Evolutionary conservation across 2,888 invertebrate species (phyloP).

Genomic region (Heteromyza rotundicornis): DNA sequence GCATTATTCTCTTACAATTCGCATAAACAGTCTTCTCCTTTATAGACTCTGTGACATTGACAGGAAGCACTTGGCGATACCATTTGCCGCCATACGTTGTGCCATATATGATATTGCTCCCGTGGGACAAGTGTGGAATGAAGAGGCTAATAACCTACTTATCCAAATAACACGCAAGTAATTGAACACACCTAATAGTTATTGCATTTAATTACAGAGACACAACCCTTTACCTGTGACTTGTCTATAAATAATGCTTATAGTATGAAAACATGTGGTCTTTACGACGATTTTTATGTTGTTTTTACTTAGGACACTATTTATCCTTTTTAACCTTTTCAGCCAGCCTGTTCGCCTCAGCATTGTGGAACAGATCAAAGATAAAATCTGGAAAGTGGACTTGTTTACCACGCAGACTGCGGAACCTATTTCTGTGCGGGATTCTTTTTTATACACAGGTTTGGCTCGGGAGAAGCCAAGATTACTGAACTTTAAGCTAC

Average conservation of each 20-base stretch:
- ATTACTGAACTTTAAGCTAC: constrained; percentile 26
- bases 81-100: constrained; percentile 68
- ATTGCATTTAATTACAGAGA: background rate
- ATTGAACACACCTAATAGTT: constrained; percentile 33
- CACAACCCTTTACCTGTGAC: too few relatives aligned
- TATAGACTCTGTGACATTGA: constrained; percentile 65
- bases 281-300: too few relatives aligned
- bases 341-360: constrained; percentile 45
- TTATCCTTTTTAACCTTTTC: constrained; percentile 13
- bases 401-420: constrained; percentile 50
- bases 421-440: constrained; percentile 59
- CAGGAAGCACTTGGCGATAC: constrained; percentile 60
- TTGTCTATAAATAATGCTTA: too few relatives aligned
- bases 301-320: too few relatives aligned
- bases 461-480: constrained; percentile 42
- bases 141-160: constrained; percentile 66
- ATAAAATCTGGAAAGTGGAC: constrained; percentile 61
- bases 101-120: constrained; percentile 68
- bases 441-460: constrained; percentile 60
- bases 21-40: constrained; percentile 24
- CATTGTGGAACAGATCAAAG: constrained; percentile 36
- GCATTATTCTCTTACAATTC: too few relatives aligned
- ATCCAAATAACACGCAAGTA: constrained; percentile 70
- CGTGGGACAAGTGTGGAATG: constrained; percentile 63
- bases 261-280: too few relatives aligned